A percentile compares a stretch with the other conserved stretches of the same genome.
phyloP scores from a whole-genome alignment of 1,140 invertebrate species.

The Aphaenogaster rudis region DNA sequence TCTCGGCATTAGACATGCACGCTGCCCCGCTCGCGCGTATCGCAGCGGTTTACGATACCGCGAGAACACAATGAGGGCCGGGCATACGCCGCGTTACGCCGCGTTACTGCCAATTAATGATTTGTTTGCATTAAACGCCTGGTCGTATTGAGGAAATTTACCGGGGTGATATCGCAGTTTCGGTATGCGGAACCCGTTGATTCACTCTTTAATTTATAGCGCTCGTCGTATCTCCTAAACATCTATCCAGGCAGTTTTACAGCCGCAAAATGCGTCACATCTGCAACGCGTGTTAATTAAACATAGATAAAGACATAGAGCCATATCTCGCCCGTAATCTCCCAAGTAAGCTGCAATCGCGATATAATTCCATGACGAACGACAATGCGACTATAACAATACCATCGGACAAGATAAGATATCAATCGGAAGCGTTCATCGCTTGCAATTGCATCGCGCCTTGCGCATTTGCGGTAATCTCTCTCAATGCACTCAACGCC shows the following conservation, averaged over 20 bases:
- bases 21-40: not conserved
- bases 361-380: not conserved
- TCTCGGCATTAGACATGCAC: slow-evolving; percentile 25
- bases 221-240: not conserved
- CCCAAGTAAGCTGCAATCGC: not conserved
- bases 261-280: not conserved
- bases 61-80: slow-evolving; percentile 19
- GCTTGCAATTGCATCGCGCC: not conserved
- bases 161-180: not conserved
- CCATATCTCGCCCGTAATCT: not conserved
- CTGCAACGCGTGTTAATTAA: not conserved
- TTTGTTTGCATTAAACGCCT: slow-evolving; percentile 21
- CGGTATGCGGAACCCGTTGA: not conserved
- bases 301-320: not conserved
- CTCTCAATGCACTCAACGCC: not conserved
- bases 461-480: not conserved
- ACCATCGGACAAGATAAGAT: slow-evolving; percentile 24
- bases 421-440: not conserved
- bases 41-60: slow-evolving; percentile 4
- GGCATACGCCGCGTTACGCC: not conserved
- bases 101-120: slow-evolving; percentile 36
- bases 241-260: not conserved
- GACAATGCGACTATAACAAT: not conserved
- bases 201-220: not conserved
- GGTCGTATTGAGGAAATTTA: not conserved